Conservation (phyloP, 2,113 vertebrate genomes). For the Eonycteris spelaea region DNA sequence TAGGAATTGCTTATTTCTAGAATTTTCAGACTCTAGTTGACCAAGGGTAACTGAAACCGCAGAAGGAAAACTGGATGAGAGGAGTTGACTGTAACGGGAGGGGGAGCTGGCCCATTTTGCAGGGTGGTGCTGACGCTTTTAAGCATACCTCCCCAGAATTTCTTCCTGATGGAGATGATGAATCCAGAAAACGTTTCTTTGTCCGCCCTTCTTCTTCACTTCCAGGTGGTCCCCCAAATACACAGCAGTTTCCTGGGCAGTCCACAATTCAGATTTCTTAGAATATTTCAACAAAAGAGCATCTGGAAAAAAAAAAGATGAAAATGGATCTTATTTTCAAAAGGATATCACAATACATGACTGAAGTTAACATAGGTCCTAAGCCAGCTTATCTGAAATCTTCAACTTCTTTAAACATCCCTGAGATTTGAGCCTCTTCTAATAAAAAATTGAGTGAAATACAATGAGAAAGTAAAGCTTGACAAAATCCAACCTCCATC, state of each 20-base stretch:
- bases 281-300: slow-evolving; percentile 94
- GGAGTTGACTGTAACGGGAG: background rate
- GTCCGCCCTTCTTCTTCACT: slow-evolving; percentile 85
- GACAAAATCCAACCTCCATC: background rate
- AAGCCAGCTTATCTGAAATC: background rate
- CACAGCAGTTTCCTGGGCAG: slow-evolving; percentile 87
- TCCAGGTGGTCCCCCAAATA: slow-evolving; percentile 87
- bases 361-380: background rate
- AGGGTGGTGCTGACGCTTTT: background rate
- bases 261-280: slow-evolving; percentile 91
- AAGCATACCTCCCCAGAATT: slow-evolving; percentile 87
- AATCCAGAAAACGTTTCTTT: slow-evolving; percentile 91
- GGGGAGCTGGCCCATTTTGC: background rate
- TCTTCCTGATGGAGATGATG: slow-evolving; percentile 96
- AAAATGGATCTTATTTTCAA: background rate
- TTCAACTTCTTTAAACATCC: background rate
- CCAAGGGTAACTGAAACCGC: background rate
- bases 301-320: slow-evolving; percentile 78
- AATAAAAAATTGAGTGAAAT: background rate
- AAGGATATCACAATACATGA: background rate
- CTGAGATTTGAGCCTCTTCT: background rate
- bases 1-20: background rate
- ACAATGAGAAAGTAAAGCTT: background rate
- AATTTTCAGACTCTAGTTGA: background rate
- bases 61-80: background rate